Base-by-base conservation (phyloP, 2,888 invertebrate genomes). In the Diplazon laetatorius region DNA sequence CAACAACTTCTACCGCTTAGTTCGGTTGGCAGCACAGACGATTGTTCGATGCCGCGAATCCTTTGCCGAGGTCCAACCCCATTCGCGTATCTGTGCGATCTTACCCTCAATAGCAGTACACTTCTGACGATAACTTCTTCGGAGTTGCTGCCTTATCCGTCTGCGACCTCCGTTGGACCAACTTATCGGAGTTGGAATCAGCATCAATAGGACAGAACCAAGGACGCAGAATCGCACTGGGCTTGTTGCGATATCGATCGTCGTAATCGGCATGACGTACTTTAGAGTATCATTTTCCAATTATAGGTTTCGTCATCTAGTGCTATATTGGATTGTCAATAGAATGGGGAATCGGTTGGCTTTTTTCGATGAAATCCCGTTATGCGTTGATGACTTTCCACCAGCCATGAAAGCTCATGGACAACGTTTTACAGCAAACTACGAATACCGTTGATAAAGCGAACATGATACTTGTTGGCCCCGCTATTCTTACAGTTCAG, bases 121-220 rank as follows among this genome's bases (percentile, higher is more conserved):
- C 39, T 39, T 65, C 50, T 18, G 25, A 14, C 30, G 35, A 48
- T 16, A 48, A 65, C 50, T 50, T 35, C 35, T 12, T 35, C 50
- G 35, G 20, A 65, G 46, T 12, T 50, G 18, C 35, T 25, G 50
- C 50, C 4, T 12, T 48, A 22, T 48, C 50, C 25, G 50, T 50
- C 50, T 63, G 46, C 30, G 46, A 25, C 30, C n/a, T 30, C 30
- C 8, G 46, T 14, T 16, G 46, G 46, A 63, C 30, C 46, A 48
- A 63, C 35, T 63, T 63, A 63, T 63, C 62, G 62, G 46, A 30
- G 39, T 18, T 59, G n/a, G 39, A 59, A 37, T 35, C 59, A 60
- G 35, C 18, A 35, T 10, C 0, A 35, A 35, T 25, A 6, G 35
- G 35, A 44, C 35, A 16, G 42, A 42, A 42, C n/a, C 60, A 25